Evolutionary conservation across 37 sponge, comb jelly and placozoan species (phyloP).

Genomic region (Beroe forskalii): DNA sequence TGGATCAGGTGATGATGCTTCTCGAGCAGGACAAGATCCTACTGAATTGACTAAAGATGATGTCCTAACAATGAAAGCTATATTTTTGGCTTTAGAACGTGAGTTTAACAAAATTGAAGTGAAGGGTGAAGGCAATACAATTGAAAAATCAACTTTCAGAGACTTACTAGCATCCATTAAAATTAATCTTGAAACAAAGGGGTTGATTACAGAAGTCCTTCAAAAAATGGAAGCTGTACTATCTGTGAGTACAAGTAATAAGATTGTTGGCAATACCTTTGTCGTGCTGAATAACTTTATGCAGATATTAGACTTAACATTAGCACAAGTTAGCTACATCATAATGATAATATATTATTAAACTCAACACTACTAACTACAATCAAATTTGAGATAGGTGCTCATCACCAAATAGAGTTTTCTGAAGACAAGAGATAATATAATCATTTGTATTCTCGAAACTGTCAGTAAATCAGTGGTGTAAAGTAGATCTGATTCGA

Average conservation of each 20-base stretch:
- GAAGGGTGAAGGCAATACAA: neutral
- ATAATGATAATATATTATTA: too few relatives aligned
- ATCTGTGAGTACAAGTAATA: conserved; percentile 14
- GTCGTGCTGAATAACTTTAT: conserved; percentile 36
- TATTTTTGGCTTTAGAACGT: conserved; percentile 47
- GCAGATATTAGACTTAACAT: conserved; percentile 33
- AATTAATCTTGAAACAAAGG: conserved; percentile 31
- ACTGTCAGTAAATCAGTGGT: too few relatives aligned
- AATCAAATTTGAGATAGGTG: too few relatives aligned
- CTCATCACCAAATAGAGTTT: too few relatives aligned
- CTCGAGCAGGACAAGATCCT: too few relatives aligned
- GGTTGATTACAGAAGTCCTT: neutral
- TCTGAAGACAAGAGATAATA: too few relatives aligned
- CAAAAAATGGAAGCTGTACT: conserved; percentile 40
- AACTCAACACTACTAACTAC: too few relatives aligned
- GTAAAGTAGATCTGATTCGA: too few relatives aligned
- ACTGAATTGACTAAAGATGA: conserved; percentile 44
- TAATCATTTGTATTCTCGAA: too few relatives aligned
- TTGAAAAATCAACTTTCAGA: conserved; percentile 11
- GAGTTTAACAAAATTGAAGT: conserved; percentile 51
- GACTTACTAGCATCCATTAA: conserved; percentile 32
- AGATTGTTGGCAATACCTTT: conserved; percentile 30
- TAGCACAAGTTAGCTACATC: too few relatives aligned
- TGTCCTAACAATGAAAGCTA: conserved; percentile 59
- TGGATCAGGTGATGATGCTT: neutral